These are phyloP conservation scores for Machimus atricapillus DNA, from an alignment of 2,888 invertebrate species.

Conservation along the genomic window DNA sequence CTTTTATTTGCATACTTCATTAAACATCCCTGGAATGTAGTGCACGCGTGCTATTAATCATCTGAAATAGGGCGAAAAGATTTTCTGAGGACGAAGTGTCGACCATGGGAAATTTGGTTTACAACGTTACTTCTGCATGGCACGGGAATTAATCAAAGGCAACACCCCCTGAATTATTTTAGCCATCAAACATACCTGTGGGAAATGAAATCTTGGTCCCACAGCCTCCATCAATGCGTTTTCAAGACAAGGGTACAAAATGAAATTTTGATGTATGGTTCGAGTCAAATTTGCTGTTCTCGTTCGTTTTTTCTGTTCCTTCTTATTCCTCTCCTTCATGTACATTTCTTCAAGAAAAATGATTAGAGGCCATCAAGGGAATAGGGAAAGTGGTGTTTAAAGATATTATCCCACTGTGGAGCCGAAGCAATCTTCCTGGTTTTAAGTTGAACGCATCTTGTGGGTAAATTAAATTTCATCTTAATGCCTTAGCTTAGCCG, in stretches of 20 bases:
- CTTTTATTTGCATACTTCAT: slow-evolving; percentile 12
- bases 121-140: not conserved
- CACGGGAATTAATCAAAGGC: slow-evolving; percentile 23
- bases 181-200: slow-evolving; percentile 30
- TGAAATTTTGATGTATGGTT: slow-evolving; percentile 37
- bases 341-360: slow-evolving; percentile 7
- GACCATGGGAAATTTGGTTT: not conserved
- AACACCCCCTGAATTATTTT: slow-evolving; percentile 37
- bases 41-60: slow-evolving; percentile 17
- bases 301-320: not conserved
- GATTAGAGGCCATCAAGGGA: slow-evolving; percentile 21
- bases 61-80: not conserved
- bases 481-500: not conserved
- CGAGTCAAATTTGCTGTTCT: slow-evolving; percentile 14
- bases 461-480: not conserved
- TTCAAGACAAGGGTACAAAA: slow-evolving; percentile 22
- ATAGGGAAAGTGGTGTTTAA: slow-evolving; percentile 19
- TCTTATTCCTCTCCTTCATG: not conserved
- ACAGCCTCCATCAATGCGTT: slow-evolving; percentile 27
- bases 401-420: slow-evolving; percentile 22
- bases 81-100: not conserved
- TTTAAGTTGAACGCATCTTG: not conserved
- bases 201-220: slow-evolving; percentile 36
- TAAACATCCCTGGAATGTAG: not conserved
- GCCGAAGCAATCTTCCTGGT: not conserved